Percentiles rank a stretch among this genome's conserved stretches.
These are phyloP conservation scores for Gonioctena quinquepunctata DNA, from an alignment of 1,140 invertebrate genomes.

Conservation along the genomic window DNA sequence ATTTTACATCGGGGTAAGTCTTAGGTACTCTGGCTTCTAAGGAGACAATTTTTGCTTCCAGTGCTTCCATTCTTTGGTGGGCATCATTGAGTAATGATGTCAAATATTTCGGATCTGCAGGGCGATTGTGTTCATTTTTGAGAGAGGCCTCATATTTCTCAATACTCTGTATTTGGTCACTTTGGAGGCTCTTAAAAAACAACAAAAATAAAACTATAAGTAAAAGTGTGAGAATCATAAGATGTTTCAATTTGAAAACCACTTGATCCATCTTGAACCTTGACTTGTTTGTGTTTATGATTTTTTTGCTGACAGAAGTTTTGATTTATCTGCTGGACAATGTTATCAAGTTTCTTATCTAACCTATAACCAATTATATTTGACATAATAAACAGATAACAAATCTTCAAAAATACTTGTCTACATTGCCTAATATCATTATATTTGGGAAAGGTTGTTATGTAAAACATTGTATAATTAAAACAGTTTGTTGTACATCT, in stretches of 20 bases:
- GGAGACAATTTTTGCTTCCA: conserved; percentile 73
- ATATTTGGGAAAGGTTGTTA: no score
- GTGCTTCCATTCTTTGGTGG: conserved; percentile 60
- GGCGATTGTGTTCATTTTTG: conserved; percentile 26
- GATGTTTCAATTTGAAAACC: conserved; percentile 51
- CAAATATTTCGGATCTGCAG: conserved; percentile 33
- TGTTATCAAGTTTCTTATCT: neutral
- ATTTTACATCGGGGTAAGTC: conserved; percentile 86
- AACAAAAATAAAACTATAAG: neutral
- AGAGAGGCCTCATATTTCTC: neutral
- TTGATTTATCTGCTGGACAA: neutral
- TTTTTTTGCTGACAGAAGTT: neutral
- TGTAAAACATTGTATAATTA: no score
- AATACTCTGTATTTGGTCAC: neutral
- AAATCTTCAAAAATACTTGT: no score
- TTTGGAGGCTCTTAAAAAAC: neutral
- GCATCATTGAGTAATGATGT: conserved; percentile 37
- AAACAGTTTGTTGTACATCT: no score
- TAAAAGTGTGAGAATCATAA: conserved; percentile 44
- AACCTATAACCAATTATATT: neutral
- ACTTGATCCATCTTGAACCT: neutral
- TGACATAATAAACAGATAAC: no score
- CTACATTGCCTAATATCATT: no score
- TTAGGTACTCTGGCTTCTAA: conserved; percentile 77
- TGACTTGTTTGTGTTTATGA: neutral